Evolutionary conservation across 2,113 vertebrate genomes (phyloP), one percentile per base, ranked within the genome.

Genomic region (Parus major): DNA sequence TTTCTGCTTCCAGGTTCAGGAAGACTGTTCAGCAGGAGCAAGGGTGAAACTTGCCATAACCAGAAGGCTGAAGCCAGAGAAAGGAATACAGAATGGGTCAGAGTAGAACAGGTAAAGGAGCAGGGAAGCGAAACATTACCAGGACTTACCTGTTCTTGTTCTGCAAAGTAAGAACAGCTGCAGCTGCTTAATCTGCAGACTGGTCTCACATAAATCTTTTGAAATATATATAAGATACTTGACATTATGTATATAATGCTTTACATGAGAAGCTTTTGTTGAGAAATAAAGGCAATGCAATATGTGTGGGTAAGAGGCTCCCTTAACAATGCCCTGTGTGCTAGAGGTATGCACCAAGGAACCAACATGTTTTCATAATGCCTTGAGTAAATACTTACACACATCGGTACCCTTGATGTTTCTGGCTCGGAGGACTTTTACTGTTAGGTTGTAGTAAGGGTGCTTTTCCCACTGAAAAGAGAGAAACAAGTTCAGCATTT

Each of bases 401-500:
- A 97, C 77, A 86, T 98, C 98, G 49, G 96, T 94, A 53, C 94
- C 92, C 83, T 85, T 95, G 96, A 98, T 98, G 53, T 98, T 98
- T 85, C 92, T 98, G 86, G 98, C 98, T 96, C 53, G 93, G 33
- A 98, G 95, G 66, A 98, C 97, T 92, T 98, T 98, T 44, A 98
- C 97, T 44, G 96, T 98, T 59, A 98, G 95, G 92, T 98, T 97
- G 81, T 98, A 98, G 91, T 97, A 98, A 31, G 97, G 97, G 66
- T 98, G 97, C 21, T 95, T 96, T 95, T 98, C 98, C 87, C 56
- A 33, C 98, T 98, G 97, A 55, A 98, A 98, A 92, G 82, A 94
- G 13, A 98, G 56, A 39, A 86, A 79, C 16, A 80, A 81, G 23
- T 7, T 87, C 64, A 93, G 17, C 31, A 31, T 29, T 42, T 33